Base-by-base conservation (phyloP, 2,797 vertebrate species). In the Microctenopoma stevenorrisi region DNA sequence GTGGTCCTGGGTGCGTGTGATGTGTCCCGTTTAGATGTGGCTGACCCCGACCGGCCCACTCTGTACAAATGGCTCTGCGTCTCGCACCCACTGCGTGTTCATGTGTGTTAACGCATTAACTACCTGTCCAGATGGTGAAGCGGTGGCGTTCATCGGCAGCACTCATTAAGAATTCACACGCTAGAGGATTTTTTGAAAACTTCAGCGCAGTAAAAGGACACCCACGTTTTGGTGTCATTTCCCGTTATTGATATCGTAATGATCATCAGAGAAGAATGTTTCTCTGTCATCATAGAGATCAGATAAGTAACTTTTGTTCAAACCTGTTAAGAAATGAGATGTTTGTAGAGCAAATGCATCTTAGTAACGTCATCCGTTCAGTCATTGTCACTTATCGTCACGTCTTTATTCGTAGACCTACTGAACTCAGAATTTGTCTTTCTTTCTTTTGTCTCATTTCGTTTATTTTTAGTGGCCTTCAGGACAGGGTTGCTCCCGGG, bases 111-210 rank as follows among this genome's bases (percentile, higher is more conserved):
- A 76, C 48, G n/a, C 77, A 64, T 65, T 77, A 85, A 82, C 79
- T 89, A 88, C 81, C 83, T 88, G 76, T 85, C 86, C 88, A 90
- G 87, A 92, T 90, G 87, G 87, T 78, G 68, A 81, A 84, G 69
- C 58, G 66, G 76, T 80, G 80, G 75, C 69, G 75, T 86, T 85
- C 61, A 44, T 68, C 52, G 57, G 76, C 73, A 14, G 61, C 9
- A 18, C 53, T 76, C 79, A 64, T 69, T 64, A 70, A 73, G 44
- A 77, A 61, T 74, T 84, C 68, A 64, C 62, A 44, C 56, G 30
- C 16, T 49, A 56, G 50, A 15, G 60, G 18, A 70, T 75, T 67
- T 28, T 74, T 58, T 40, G 2, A 22, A 22, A 22, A 37, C 43
- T 53, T 42, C 28, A 14, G 50, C 26, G 4, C 72, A 48, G n/a